phyloP scores from a whole-genome alignment of 2,888 invertebrate genomes.

The Horisme vitalbata region DNA sequence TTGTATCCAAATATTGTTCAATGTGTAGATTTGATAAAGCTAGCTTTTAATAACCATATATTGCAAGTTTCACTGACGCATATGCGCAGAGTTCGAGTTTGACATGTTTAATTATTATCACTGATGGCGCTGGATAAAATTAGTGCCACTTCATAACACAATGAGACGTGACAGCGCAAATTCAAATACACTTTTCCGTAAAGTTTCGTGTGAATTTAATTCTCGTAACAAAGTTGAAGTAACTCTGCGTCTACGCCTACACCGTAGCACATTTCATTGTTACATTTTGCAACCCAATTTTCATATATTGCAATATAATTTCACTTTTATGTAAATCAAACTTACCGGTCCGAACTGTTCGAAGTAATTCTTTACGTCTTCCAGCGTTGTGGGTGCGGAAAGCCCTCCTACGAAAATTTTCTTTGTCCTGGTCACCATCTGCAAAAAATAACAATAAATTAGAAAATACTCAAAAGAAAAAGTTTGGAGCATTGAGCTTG shows the following conservation, averaged over 20 bases:
- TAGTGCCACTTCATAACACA: conserved; percentile 61
- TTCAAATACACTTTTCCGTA: conserved; percentile 63
- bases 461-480: conserved; percentile 4
- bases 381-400: conserved; percentile 99
- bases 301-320: neutral
- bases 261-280: conserved; percentile 45
- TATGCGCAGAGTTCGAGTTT: conserved; percentile 46
- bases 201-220: conserved; percentile 68
- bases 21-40: conserved; percentile 27
- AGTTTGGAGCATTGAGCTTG: too few relatives aligned
- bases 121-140: conserved; percentile 62
- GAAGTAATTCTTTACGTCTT: conserved; percentile 99
- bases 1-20: conserved; percentile 11
- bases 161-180: conserved; percentile 66
- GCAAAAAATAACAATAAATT: conserved; percentile 67
- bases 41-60: conserved; percentile 52
- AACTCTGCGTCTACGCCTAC: conserved; percentile 53
- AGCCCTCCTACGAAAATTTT: conserved; percentile 99
- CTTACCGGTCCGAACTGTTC: conserved; percentile 99
- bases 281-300: neutral
- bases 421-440: conserved; percentile 99
- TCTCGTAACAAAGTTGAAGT: conserved; percentile 54
- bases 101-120: conserved; percentile 62
- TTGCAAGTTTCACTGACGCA: conserved; percentile 55
- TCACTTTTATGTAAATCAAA: too few relatives aligned